Percentiles rank a stretch among this genome's conserved stretches.
Conservation (phyloP, 2,888 invertebrate genomes). For the Caprella mutica region DNA sequence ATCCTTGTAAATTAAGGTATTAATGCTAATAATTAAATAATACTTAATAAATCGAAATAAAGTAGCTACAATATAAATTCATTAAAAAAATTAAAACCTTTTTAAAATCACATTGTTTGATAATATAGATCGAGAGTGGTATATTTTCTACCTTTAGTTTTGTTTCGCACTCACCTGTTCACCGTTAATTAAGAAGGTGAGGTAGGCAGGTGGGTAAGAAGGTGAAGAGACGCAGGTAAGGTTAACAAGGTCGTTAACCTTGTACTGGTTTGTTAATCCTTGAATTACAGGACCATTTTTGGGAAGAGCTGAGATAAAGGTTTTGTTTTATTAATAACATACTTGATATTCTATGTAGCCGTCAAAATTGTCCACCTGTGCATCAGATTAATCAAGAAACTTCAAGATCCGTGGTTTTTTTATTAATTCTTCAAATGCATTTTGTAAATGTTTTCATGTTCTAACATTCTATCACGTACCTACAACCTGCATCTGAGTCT, state of each 20-base stretch:
- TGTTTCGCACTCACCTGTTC: conserved; percentile 3
- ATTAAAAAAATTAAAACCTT: background rate
- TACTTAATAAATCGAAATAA: background rate
- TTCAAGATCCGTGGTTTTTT: too few relatives aligned
- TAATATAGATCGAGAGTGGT: background rate
- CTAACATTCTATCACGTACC: conserved; percentile 11
- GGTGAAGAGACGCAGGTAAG: conserved; percentile 12
- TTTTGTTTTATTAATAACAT: too few relatives aligned
- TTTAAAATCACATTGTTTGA: background rate
- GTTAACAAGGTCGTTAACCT: conserved; percentile 15
- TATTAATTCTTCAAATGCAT: too few relatives aligned
- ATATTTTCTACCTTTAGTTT: background rate
- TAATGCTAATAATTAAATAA: background rate
- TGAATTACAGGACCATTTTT: conserved; percentile 10
- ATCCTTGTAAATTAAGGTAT: background rate
- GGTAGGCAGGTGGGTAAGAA: conserved; percentile 9
- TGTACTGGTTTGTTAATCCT: conserved; percentile 11
- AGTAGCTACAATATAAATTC: background rate
- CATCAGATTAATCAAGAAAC: too few relatives aligned
- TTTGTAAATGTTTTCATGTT: too few relatives aligned
- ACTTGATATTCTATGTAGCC: too few relatives aligned
- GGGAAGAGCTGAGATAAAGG: conserved; percentile 13
- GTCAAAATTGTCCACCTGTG: too few relatives aligned
- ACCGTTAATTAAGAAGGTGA: conserved; percentile 12
- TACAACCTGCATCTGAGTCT: conserved; percentile 14